Evolutionary conservation across 1,140 invertebrate genomes (phyloP), one percentile per base, ranked within the genome.

Genomic region (Vanessa tameamea): DNA sequence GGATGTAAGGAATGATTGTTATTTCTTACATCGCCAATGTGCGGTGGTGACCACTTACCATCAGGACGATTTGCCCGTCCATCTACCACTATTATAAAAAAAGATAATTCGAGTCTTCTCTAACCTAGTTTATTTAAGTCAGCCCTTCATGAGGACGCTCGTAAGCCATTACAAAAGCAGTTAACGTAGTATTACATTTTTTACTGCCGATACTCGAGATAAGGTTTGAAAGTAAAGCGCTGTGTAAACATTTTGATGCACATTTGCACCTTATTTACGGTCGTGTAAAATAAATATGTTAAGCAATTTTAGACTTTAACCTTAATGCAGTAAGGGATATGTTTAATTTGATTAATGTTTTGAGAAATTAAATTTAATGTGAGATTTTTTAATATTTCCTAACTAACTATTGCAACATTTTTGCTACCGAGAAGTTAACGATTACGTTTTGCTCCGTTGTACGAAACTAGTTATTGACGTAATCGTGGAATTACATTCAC

Each of bases 231-330:
- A 75, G 67, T 57, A 72, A 77, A 78, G 63, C 66, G 64, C 57
- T 47, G 37, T 67, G 70, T 73, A 64, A 71, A 69, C 64, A 57
- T 76, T 75, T 64, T 76, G 70, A 77, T 73, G 73, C 47, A 72
- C 77, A 80, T 77, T 82, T 73, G 76, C 76, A 75, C 73, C 72
- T 82, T 77, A 78, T 77, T 77, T 80, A 77, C 73, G 51, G n/a
- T 63, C 65, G 48, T 72, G 69, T 74, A 64, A 78, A 75, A 69
- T 72, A 47, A 48, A 47, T 47, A 9, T 23, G 16, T 47, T 15
- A 16, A 59, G 0, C 7, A n/a, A 76, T 64, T 64, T 68, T 63
- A 16, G 9, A 48, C 63, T 20, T 76, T 73, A 73, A 23, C n/a
- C 8, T 3, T 37, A 14, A 20, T 20, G 12, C 0, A 1, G 3